Conservation (phyloP, 1,140 invertebrate species). For the Nymphalis io region DNA sequence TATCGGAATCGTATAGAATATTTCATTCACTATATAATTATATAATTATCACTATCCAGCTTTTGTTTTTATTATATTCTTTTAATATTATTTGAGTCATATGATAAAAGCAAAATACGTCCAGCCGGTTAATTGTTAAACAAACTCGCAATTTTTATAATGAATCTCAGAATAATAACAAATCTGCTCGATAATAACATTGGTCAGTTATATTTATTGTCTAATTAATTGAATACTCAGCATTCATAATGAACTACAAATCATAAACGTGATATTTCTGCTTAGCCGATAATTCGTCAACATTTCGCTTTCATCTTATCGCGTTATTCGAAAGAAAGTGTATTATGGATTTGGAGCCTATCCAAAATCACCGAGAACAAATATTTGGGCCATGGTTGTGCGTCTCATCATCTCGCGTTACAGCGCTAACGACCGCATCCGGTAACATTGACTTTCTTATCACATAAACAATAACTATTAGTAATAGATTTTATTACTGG, state of each 20-base stretch:
- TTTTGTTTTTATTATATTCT: not conserved
- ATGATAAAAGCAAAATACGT: not conserved
- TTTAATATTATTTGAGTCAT: not conserved
- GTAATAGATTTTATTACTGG: slow-evolving; percentile 3
- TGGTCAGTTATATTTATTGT: not conserved
- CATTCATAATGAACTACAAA: not conserved
- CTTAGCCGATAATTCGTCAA: slow-evolving; percentile 42
- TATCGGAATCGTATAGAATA: slow-evolving; percentile 28
- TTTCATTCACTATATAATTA: slow-evolving; percentile 10
- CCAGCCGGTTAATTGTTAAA: not conserved
- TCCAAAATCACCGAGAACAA: slow-evolving; percentile 64
- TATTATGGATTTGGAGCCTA: slow-evolving; percentile 60
- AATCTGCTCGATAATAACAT: not conserved
- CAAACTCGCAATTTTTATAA: too few species aligned
- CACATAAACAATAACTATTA: slow-evolving; percentile 60
- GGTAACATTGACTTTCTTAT: slow-evolving; percentile 76
- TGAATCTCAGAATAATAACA: too few species aligned
- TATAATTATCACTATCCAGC: not conserved
- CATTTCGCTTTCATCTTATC: slow-evolving; percentile 27
- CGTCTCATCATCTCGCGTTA: slow-evolving; percentile 67
- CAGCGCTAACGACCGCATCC: slow-evolving; percentile 66
- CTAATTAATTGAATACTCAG: not conserved
- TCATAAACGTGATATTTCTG: not conserved
- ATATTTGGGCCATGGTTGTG: slow-evolving; percentile 73
- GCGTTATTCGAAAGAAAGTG: slow-evolving; percentile 48